Evolutionary conservation across 2,113 vertebrate genomes (phyloP).

Genomic region (Atractosteus spatula): DNA sequence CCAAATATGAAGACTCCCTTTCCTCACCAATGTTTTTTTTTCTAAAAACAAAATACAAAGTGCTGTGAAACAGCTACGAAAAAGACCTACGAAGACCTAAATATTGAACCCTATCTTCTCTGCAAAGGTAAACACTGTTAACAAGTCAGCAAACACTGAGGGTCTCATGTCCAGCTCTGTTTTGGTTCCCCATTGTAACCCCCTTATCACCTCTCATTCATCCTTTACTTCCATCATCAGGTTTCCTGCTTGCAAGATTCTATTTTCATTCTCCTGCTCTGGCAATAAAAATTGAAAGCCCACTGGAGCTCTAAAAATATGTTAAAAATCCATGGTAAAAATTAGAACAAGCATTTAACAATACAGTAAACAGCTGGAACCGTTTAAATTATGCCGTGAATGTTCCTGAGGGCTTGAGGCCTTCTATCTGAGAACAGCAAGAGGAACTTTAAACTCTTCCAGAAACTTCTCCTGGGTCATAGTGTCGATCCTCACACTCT

Average conservation of each 20-base stretch:
- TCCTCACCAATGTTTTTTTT: too few species aligned
- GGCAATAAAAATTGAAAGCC: constrained; percentile 37
- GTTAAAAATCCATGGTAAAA: constrained; percentile 32
- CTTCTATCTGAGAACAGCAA: background rate
- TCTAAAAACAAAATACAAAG: background rate
- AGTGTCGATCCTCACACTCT: background rate
- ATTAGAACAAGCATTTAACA: constrained; percentile 21
- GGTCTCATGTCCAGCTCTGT: constrained; percentile 29
- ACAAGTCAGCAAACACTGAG: constrained; percentile 19
- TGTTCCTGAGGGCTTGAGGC: constrained; percentile 25
- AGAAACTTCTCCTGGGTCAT: background rate
- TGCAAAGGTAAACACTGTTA: constrained; percentile 14
- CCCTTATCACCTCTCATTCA: constrained; percentile 6
- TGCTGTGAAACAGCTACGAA: background rate
- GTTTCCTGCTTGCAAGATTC: constrained; percentile 34
- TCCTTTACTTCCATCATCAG: constrained; percentile 33
- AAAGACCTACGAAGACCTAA: background rate
- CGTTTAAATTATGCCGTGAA: constrained; percentile 36
- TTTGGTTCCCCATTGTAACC: constrained; percentile 21
- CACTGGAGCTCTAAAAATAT: constrained; percentile 32
- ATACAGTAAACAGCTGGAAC: constrained; percentile 29
- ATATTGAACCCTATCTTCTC: background rate
- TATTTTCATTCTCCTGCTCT: constrained; percentile 10
- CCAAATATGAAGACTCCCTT: too few species aligned
- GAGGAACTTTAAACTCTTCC: too few species aligned